Conservation (phyloP, 2,113 vertebrate species). For the Otocyon megalotis region DNA sequence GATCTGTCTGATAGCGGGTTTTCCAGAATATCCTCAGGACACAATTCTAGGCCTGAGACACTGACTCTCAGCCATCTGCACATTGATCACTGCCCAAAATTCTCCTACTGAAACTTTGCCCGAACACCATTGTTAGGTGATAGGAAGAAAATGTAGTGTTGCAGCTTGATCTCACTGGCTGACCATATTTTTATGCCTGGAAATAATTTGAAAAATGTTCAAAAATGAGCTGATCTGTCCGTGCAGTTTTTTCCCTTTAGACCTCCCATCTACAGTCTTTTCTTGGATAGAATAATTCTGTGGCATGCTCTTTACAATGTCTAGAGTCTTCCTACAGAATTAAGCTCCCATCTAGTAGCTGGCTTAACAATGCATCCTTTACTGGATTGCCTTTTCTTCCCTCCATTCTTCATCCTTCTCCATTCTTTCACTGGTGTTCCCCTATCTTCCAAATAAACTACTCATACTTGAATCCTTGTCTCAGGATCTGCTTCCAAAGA, state of each 20-base stretch:
- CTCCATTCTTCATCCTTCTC: background rate
- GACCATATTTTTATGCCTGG: background rate
- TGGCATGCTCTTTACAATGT: background rate
- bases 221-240: background rate
- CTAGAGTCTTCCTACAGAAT: background rate
- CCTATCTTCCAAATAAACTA: background rate
- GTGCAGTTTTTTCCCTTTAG: background rate
- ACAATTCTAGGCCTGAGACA: background rate
- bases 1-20: background rate
- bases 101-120: background rate
- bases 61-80: background rate
- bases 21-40: constrained; percentile 9
- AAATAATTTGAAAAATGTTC: constrained; percentile 51
- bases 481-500: background rate
- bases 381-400: background rate
- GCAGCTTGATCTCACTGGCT: background rate
- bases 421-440: background rate
- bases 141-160: background rate
- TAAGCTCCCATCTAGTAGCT: background rate
- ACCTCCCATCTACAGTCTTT: background rate
- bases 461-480: background rate
- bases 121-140: background rate
- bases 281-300: background rate
- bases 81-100: background rate
- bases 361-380: background rate